phyloP scores from a whole-genome alignment of 2,888 invertebrate species.

The Tenthredo notha region DNA sequence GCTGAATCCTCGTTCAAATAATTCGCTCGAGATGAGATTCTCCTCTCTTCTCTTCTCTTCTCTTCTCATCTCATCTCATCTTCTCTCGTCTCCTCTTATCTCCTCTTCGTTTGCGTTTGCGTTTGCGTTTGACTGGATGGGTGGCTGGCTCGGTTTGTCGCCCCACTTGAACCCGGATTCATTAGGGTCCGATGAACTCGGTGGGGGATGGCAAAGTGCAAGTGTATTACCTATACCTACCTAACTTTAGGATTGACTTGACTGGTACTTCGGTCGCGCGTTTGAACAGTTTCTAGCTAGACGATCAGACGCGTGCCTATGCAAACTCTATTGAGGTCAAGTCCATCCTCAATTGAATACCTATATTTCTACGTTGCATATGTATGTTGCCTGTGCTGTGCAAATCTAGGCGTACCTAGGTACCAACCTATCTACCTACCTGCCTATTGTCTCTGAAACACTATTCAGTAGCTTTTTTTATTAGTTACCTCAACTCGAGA shows the following conservation, averaged over 20 bases:
- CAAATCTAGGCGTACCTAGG: not conserved
- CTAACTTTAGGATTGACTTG: slow-evolving; percentile 26
- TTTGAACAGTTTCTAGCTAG: slow-evolving; percentile 48
- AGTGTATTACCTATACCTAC: slow-evolving; percentile 31
- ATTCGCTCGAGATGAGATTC: slow-evolving; percentile 44
- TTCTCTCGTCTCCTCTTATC: not conserved
- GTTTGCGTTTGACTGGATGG: slow-evolving; percentile 32
- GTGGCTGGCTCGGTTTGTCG: slow-evolving; percentile 22
- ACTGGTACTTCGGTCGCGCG: slow-evolving; percentile 19
- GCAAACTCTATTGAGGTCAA: slow-evolving; percentile 46
- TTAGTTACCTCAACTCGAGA: not conserved
- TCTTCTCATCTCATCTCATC: not conserved
- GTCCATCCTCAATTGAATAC: slow-evolving; percentile 27
- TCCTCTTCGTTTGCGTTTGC: slow-evolving; percentile 8
- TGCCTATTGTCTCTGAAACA: slow-evolving; percentile 20
- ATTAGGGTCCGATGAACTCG: slow-evolving; percentile 46
- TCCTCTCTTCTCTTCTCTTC: slow-evolving; percentile 40
- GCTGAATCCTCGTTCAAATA: slow-evolving; percentile 37
- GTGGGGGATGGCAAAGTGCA: slow-evolving; percentile 38
- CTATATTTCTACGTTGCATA: slow-evolving; percentile 45
- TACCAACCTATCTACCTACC: not conserved
- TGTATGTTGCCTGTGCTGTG: slow-evolving; percentile 38
- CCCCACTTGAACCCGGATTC: slow-evolving; percentile 38
- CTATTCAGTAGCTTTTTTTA: slow-evolving; percentile 24
- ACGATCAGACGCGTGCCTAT: slow-evolving; percentile 49